Evolutionary conservation across 1,140 invertebrate species (phyloP).

Genomic region (Ladona fulva): DNA sequence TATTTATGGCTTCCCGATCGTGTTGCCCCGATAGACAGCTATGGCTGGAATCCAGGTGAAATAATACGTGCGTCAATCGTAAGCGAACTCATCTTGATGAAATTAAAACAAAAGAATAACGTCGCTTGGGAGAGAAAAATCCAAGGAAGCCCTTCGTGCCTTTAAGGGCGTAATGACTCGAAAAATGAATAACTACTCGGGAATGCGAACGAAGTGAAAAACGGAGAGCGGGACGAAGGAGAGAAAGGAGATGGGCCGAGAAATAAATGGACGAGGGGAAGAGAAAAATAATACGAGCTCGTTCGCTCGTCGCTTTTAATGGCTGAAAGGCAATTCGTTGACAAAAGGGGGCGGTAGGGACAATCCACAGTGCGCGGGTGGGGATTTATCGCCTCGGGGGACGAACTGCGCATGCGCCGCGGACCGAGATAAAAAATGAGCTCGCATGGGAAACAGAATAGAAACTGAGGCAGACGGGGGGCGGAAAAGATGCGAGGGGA

Average conservation of each 20-base stretch:
- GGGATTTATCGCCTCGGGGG: background rate
- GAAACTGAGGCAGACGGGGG: background rate
- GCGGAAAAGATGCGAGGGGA: no score
- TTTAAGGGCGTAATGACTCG: background rate
- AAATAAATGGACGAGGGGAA: background rate
- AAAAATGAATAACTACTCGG: background rate
- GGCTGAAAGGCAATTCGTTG: slow-evolving; percentile 7
- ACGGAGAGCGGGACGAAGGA: background rate
- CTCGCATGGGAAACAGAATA: background rate
- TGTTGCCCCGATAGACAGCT: no score
- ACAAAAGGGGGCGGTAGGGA: background rate
- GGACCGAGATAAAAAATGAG: background rate
- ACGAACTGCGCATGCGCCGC: background rate
- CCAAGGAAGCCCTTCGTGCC: background rate
- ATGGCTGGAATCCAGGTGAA: no score
- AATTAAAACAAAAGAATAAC: background rate
- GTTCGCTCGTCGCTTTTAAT: background rate
- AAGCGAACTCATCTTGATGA: no score
- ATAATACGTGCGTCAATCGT: no score
- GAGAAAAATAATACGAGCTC: background rate
- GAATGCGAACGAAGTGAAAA: background rate
- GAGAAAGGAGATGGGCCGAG: background rate
- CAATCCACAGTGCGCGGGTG: background rate
- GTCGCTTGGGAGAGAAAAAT: background rate
- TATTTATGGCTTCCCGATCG: no score